Conservation (phyloP, 2,888 invertebrate species). For the Lithophane ornitopus region DNA sequence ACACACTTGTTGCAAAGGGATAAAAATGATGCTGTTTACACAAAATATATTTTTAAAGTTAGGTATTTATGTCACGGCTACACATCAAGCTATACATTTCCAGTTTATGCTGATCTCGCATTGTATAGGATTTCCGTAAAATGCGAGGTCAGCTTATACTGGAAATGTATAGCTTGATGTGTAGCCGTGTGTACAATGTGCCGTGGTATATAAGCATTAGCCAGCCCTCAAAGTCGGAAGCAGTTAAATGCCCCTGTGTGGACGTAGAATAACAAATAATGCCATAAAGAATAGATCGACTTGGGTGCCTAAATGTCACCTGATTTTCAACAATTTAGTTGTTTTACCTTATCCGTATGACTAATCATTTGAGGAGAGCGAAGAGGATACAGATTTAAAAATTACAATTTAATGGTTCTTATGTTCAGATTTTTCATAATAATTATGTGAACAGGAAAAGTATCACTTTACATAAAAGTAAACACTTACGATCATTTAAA, state of each 20-base stretch:
- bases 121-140: too few species aligned
- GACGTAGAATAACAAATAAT: not conserved
- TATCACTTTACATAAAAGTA: constrained; percentile 1
- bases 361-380: not conserved
- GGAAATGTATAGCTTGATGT: too few species aligned
- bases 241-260: not conserved
- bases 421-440: not conserved
- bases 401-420: not conserved
- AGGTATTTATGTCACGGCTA: too few species aligned
- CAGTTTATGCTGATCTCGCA: too few species aligned
- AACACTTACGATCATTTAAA: not conserved
- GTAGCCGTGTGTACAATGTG: too few species aligned
- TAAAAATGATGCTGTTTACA: too few species aligned
- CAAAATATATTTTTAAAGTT: too few species aligned
- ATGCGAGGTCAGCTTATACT: too few species aligned
- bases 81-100: too few species aligned
- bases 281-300: not conserved
- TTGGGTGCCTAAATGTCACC: not conserved
- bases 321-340: not conserved
- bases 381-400: not conserved
- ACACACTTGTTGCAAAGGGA: too few species aligned
- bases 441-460: constrained; percentile 17
- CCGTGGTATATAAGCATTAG: not conserved
- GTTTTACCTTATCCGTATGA: constrained; percentile 14
- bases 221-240: not conserved